A percentile compares a stretch with the other conserved stretches of the same genome.
These are phyloP conservation scores for Upupa epops DNA, from an alignment of 2,113 vertebrate genomes.

Conservation along the genomic window DNA sequence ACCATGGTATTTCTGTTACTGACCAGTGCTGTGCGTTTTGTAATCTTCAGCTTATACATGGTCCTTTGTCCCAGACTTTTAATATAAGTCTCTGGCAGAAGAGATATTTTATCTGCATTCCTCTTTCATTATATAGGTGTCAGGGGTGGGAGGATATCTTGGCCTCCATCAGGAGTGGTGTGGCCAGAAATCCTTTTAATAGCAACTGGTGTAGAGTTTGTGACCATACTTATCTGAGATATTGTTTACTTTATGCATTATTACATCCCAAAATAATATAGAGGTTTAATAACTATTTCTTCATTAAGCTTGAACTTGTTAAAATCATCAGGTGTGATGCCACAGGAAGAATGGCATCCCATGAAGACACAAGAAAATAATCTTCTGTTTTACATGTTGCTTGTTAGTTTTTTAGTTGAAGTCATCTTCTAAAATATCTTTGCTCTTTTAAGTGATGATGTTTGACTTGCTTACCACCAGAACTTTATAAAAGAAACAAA, in stretches of 20 bases:
- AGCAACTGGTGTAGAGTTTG: not conserved
- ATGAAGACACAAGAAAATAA: not conserved
- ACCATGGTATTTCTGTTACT: not conserved
- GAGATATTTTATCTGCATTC: not conserved
- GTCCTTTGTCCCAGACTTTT: not conserved
- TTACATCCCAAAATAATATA: not conserved
- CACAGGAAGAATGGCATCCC: not conserved
- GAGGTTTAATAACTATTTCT: not conserved
- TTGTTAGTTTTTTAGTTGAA: not conserved
- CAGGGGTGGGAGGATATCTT: not conserved
- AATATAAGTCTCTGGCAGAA: not conserved
- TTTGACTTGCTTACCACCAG: not conserved
- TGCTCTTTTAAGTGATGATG: not conserved
- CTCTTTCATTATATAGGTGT: not conserved
- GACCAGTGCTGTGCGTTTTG: not conserved
- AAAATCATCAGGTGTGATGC: not conserved
- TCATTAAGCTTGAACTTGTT: not conserved
- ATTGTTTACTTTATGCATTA: not conserved
- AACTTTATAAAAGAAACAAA: not conserved
- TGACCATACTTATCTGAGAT: not conserved
- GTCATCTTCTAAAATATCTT: not conserved
- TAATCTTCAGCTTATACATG: not conserved
- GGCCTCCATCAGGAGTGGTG: too few relatives aligned
- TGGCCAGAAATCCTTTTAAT: not conserved
- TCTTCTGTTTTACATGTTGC: not conserved